Evolutionary conservation across 1,140 invertebrate species (phyloP), one percentile per base, ranked within the genome.

Genomic region (Notospermus geniculatus): DNA sequence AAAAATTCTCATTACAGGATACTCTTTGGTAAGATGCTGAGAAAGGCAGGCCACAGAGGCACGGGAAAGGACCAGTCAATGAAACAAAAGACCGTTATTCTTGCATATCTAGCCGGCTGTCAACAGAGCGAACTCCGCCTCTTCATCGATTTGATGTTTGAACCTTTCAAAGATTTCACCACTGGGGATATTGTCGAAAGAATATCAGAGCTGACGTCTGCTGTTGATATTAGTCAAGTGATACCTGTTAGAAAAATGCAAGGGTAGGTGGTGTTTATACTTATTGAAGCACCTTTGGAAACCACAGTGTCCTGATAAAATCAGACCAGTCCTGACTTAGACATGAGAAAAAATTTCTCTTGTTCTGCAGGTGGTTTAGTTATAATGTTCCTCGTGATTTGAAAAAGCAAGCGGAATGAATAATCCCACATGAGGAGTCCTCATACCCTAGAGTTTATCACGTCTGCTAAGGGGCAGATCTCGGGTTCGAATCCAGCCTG

Each of bases 1-100:
- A 30, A 50, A 27, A 25, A 46, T 62, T 63, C 60, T 59, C 58
- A 55, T 69, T 74, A 2, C 63, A 84, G 85, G 73, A 89, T 96
- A 60, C 82, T 95, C 1, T 95, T 92, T 77, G 91, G 92, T 5
- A 95, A 94, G 83, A 93, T 97, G 89, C 84, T 87, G 29, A 84
- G 86, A 25, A 91, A 88, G 73, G 86, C 88, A 43, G 89, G 87
- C 0, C 82, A 85, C 60, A 84, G 87, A 63, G 87, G 87, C 0
- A 85, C 87, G 0, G 91, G 91, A 19, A 91, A 91, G 73, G 81
- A 85, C 1, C 87, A 88, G 17, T 86, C 87, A 19, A 85, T 89
- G 63, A 72, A 86, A 39, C 83, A 90, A 52, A 84, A 91, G 68
- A 70, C 71, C 53, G 83, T 92, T 50, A 87, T 97, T 17, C 83